Evolutionary conservation across 2,888 invertebrate genomes (phyloP), one percentile per base, ranked within the genome.

Genomic region (Hermaeophaga mercurialis): DNA sequence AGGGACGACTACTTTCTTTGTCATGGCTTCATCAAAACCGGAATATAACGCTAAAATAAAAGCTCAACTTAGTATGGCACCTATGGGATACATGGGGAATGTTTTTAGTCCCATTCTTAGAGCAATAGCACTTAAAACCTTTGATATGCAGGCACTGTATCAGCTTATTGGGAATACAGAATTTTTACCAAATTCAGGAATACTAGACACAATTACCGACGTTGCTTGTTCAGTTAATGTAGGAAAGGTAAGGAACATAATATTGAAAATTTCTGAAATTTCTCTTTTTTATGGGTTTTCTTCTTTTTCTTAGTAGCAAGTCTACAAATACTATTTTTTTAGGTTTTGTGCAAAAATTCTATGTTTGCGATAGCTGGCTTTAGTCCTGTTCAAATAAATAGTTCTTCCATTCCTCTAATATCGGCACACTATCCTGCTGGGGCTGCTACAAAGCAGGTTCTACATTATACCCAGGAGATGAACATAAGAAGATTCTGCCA

Each of bases 1-100:
- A 73, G 92, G 91, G 2, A 85, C 87, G 0, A 87, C 87, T 0
- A 68, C 78, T 1, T 88, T 87, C 72, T 88, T 82, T 69, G 85
- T 87, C 0, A 81, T 88, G 84, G 79, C 80, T 15, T 82, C 85
- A 0, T 77, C 83, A 50, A 74, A 77, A 6, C 86, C 88, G 0
- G 82, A 83, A 38, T 88, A 87, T 65, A 87, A 87, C 70, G 70
- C 76, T 0, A 88, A 87, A 72, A 81, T 90, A 3, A 79, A 80
- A 45, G 80, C 84, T 0, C 84, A 85, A 82, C 84, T 85, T 64
- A 84, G 85, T 1, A 70, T 89, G 58, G 88, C 87, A 0, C 89
- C 89, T 0, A 84, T 89, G 0, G 85, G 86, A 0, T 87, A 80
- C 62, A 77, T 85, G 72, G 79, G 78, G 6, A 75, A 85, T 58